These are phyloP conservation scores for Synergus umbraculus DNA, from an alignment of 2,888 invertebrate species.

Conservation along the genomic window DNA sequence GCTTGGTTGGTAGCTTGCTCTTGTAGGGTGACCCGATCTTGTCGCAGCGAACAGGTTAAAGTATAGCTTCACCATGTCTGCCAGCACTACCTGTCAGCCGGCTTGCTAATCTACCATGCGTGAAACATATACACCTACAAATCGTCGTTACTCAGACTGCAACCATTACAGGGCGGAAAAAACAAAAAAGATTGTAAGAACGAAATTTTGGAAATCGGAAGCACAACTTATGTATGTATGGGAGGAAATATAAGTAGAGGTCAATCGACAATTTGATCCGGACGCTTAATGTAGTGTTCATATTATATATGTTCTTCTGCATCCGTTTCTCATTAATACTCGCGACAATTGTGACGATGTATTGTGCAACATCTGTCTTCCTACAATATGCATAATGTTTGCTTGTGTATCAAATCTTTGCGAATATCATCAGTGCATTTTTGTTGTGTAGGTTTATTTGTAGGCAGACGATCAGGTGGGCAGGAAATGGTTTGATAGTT, in stretches of 20 bases:
- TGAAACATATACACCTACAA: not conserved
- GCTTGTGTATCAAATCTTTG: conserved; percentile 14
- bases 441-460: conserved; percentile 32
- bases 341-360: not conserved
- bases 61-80: not conserved
- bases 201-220: no score
- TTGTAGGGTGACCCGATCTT: conserved; percentile 25
- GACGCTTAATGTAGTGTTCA: no score
- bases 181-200: not conserved
- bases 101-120: not conserved
- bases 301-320: not conserved
- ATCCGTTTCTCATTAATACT: conserved; percentile 9
- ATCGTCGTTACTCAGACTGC: no score
- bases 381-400: not conserved
- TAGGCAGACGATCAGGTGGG: conserved; percentile 32
- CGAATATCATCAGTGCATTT: conserved; percentile 12
- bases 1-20: not conserved
- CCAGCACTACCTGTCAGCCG: not conserved
- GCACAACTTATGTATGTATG: no score
- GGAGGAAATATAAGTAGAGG: no score
- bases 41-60: conserved; percentile 4
- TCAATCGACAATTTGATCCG: no score
- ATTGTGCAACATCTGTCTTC: not conserved
- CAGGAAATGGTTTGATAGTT: conserved; percentile 13
- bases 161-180: not conserved